Percentiles rank a stretch among this genome's conserved stretches.
Evolutionary conservation across 2,113 vertebrate genomes (phyloP).

Genomic region (Platichthys stellatus): DNA sequence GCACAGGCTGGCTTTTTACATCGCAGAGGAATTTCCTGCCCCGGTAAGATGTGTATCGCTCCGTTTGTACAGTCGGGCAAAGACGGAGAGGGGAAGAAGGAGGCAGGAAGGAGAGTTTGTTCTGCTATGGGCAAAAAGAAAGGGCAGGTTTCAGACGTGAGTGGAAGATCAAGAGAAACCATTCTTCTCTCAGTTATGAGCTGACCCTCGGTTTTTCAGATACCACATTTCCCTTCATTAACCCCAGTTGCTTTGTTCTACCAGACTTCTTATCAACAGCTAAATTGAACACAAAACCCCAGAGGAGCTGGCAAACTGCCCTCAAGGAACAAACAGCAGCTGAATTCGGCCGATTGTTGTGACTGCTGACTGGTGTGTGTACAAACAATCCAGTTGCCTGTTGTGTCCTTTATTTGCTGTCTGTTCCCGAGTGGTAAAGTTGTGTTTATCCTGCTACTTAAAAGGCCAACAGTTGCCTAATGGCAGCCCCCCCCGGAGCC

Average conservation of each 20-base stretch:
- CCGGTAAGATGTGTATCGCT: constrained; percentile 73
- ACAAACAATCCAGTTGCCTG: constrained; percentile 43
- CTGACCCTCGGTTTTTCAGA: neutral
- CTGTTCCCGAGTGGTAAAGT: constrained; percentile 57
- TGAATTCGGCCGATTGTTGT: constrained; percentile 22
- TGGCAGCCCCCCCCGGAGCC: constrained; percentile 31
- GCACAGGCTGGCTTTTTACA: constrained; percentile 70
- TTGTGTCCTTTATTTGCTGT: constrained; percentile 57
- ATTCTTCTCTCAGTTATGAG: constrained; percentile 21
- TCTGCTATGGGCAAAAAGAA: constrained; percentile 18
- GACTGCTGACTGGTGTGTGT: constrained; percentile 2
- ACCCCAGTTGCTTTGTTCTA: constrained; percentile 16
- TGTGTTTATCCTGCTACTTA: constrained; percentile 68
- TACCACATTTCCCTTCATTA: constrained; percentile 28
- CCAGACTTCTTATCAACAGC: constrained; percentile 16
- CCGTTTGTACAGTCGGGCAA: constrained; percentile 18
- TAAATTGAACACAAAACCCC: constrained; percentile 25
- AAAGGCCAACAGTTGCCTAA: constrained; percentile 60
- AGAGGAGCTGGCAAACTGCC: neutral
- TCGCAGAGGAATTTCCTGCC: constrained; percentile 80
- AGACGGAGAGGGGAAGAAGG: constrained; percentile 9
- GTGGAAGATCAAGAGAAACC: neutral
- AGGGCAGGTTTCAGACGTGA: constrained; percentile 34
- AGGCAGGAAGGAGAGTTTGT: constrained; percentile 11
- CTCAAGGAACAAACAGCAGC: constrained; percentile 48